phyloP scores from a whole-genome alignment of 2,888 invertebrate species.

The Listrodromus nycthemerus region DNA sequence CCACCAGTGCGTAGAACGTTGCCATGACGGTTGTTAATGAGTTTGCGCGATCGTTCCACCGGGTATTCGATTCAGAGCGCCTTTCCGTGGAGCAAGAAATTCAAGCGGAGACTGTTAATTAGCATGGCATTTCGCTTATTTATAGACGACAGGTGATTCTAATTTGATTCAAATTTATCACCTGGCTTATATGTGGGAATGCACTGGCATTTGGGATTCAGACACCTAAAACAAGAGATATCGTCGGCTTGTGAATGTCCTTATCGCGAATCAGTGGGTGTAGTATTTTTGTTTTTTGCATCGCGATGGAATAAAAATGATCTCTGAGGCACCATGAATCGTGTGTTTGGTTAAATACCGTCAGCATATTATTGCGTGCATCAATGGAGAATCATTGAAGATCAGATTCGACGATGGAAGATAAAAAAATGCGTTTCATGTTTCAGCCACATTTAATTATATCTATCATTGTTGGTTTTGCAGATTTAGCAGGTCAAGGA shows the following conservation, averaged over 20 bases:
- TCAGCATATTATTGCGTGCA: too few species aligned
- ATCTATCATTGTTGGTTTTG: too few species aligned
- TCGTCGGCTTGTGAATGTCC: neutral
- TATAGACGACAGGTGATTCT: neutral
- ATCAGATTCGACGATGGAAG: too few species aligned
- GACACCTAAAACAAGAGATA: neutral
- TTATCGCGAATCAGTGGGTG: too few species aligned
- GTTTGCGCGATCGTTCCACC: neutral
- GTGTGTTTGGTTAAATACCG: too few species aligned
- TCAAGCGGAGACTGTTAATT: neutral
- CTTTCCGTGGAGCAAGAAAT: neutral
- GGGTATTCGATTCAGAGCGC: neutral
- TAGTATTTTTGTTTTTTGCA: too few species aligned
- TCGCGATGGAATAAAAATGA: too few species aligned
- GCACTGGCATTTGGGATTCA: neutral
- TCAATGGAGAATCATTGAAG: too few species aligned
- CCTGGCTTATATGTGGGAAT: neutral
- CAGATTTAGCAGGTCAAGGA: too few species aligned
- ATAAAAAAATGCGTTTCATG: too few species aligned
- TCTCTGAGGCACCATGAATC: too few species aligned
- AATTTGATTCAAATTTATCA: neutral
- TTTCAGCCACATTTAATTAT: too few species aligned
- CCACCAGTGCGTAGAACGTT: neutral
- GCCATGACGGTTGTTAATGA: neutral
- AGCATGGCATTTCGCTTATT: neutral